phyloP scores from a whole-genome alignment of 2,797 vertebrate genomes.

The Hydrophis major region DNA sequence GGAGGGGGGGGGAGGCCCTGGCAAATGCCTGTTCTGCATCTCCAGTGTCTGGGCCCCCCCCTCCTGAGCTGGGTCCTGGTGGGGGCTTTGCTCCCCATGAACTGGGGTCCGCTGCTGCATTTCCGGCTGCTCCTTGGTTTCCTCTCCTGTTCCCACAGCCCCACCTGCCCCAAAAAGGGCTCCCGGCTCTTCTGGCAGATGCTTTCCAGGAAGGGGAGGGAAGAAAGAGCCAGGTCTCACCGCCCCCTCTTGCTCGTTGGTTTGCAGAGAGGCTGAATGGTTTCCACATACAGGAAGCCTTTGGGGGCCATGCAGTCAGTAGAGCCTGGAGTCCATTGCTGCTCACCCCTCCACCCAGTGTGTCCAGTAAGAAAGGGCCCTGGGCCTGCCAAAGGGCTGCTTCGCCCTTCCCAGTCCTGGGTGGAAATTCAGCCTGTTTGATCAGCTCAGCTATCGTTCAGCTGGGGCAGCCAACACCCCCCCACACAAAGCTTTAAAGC shows the following conservation, averaged over 20 bases:
- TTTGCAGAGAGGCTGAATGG: neutral
- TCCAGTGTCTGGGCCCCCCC: neutral
- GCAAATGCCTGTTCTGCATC: neutral
- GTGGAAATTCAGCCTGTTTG: neutral
- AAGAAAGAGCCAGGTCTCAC: rapidly evolving
- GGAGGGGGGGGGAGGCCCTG: neutral
- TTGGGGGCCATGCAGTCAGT: neutral
- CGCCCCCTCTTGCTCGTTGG: neutral
- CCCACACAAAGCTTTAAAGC: neutral
- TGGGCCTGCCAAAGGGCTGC: neutral
- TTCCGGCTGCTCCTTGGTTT: neutral
- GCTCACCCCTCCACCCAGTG: neutral
- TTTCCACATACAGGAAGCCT: neutral
- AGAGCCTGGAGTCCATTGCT: neutral
- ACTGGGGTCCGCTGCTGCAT: neutral
- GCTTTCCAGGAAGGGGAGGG: neutral
- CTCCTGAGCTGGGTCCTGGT: neutral
- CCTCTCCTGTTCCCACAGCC: neutral
- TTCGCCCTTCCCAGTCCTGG: neutral
- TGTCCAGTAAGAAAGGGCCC: neutral
- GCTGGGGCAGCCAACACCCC: neutral
- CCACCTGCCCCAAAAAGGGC: neutral
- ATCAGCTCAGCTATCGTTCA: neutral
- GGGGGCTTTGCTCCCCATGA: neutral
- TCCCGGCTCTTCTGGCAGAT: neutral